These are phyloP conservation scores for Stratiolaelaps scimitus DNA, from an alignment of 1,140 invertebrate genomes.

Conservation along the genomic window DNA sequence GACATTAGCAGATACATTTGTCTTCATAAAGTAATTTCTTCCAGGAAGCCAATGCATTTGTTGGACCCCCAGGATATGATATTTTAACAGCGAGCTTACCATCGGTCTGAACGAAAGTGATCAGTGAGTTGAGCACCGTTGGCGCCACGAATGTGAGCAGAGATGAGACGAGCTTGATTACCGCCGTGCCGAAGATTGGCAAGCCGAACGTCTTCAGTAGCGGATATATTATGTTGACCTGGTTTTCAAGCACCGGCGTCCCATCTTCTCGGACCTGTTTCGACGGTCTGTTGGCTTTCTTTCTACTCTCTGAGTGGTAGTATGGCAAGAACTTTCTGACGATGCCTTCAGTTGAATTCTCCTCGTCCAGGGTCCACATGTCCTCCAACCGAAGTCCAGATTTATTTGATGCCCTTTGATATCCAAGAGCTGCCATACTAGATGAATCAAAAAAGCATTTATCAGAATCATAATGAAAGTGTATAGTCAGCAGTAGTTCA, in stretches of 20 bases:
- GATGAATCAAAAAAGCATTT: not conserved
- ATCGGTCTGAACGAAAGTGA: constrained; percentile 33
- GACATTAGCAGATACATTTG: too few species aligned
- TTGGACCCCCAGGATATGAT: not conserved
- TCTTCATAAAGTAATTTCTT: too few species aligned
- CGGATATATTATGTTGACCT: constrained; percentile 40
- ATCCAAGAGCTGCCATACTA: not conserved
- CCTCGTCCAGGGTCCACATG: constrained; percentile 75
- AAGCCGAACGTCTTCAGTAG: constrained; percentile 59
- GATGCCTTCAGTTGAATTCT: constrained; percentile 63
- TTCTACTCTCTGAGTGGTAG: constrained; percentile 49
- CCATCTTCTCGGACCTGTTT: not conserved
- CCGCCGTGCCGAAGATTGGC: constrained; percentile 63
- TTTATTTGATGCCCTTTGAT: constrained; percentile 11
- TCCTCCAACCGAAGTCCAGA: constrained; percentile 46
- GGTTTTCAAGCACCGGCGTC: not conserved
- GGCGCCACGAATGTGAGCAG: constrained; percentile 75
- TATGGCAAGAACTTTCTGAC: constrained; percentile 71
- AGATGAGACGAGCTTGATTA: constrained; percentile 67
- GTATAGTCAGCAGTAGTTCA: too few species aligned
- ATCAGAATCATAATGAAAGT: too few species aligned
- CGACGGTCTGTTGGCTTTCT: not conserved
- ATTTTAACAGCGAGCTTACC: constrained; percentile 26
- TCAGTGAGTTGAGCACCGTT: constrained; percentile 42
- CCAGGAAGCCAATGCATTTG: too few species aligned